Conservation (phyloP, 2,113 vertebrate species). For the Elephas maximus region DNA sequence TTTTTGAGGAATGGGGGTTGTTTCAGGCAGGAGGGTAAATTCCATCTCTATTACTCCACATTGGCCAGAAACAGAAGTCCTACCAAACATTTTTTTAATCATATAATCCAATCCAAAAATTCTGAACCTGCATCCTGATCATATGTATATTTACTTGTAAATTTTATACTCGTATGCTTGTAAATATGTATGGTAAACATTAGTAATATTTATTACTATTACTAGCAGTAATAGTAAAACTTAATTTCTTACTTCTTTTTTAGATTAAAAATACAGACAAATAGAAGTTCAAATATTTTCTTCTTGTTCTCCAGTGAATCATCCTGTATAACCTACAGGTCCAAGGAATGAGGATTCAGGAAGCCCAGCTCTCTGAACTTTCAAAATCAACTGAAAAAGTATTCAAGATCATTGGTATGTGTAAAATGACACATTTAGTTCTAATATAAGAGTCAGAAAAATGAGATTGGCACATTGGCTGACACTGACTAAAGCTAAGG, state of each 20-base stretch:
- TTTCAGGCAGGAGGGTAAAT: conserved; percentile 19
- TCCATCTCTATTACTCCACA: not conserved
- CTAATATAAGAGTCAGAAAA: not conserved
- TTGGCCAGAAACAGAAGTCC: conserved; percentile 10
- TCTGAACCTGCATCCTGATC: not conserved
- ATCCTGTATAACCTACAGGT: not conserved
- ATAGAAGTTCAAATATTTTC: not conserved
- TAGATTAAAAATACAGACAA: not conserved
- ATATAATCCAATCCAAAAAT: not conserved
- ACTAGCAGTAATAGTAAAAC: not conserved
- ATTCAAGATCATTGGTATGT: not conserved
- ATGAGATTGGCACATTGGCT: not conserved
- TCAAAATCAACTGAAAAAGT: not conserved
- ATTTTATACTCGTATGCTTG: not conserved
- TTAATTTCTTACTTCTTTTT: conserved; percentile 21
- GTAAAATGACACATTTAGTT: not conserved
- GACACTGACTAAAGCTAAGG: not conserved
- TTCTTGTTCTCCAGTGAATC: not conserved
- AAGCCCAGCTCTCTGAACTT: conserved; percentile 24
- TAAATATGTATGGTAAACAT: not conserved
- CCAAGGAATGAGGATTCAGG: not conserved
- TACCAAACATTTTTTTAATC: not conserved
- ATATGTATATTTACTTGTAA: not conserved
- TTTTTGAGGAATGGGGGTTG: not conserved
- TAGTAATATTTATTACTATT: not conserved